Conservation (phyloP, 1,140 invertebrate genomes). For the Himalopsyche phryganea region DNA sequence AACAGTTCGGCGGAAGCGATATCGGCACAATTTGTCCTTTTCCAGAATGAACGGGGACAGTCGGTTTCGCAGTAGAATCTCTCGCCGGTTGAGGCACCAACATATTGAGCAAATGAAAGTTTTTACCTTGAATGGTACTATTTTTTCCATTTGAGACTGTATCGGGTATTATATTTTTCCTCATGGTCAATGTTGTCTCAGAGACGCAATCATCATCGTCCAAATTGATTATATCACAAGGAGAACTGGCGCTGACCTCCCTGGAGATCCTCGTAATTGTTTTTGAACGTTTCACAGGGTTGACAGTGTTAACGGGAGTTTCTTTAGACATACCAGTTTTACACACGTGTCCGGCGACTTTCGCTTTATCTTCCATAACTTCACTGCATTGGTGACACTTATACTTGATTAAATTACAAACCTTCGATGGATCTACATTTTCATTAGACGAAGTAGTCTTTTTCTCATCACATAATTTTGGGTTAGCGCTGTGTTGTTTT, state of each 20-base stretch:
- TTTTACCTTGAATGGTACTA: too few relatives aligned
- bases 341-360: neutral
- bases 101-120: too few relatives aligned
- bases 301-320: neutral
- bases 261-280: neutral
- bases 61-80: neutral
- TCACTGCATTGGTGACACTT: neutral
- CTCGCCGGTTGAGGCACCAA: too few relatives aligned
- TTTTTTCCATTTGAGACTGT: neutral
- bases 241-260: too few relatives aligned
- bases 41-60: neutral
- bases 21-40: neutral
- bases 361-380: neutral
- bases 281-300: neutral
- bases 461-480: too few relatives aligned
- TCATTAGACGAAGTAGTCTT: neutral
- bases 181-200: neutral
- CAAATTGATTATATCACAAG: too few relatives aligned
- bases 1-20: slow-evolving; percentile 10
- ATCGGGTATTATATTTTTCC: neutral
- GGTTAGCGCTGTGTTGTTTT: neutral
- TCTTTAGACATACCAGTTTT: neutral
- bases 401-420: too few relatives aligned
- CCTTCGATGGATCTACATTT: neutral
- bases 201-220: too few relatives aligned